Evolutionary conservation across 2,888 invertebrate genomes (phyloP), one percentile per base, ranked within the genome.

Genomic region (Empis livida): DNA sequence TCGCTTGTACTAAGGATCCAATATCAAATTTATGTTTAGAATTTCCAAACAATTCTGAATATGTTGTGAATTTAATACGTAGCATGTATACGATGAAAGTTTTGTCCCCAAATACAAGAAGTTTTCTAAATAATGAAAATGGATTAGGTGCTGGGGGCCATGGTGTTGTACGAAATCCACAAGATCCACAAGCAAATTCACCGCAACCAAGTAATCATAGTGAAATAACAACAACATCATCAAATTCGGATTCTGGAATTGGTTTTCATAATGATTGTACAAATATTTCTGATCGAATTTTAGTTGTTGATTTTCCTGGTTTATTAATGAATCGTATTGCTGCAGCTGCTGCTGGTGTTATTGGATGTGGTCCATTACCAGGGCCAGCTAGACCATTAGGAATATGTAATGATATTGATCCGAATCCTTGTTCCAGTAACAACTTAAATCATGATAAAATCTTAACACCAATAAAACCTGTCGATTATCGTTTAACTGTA

Each of bases 231-330:
- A 82, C 82, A 0, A 85, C 88, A 16, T 92, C 91, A 0, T 92
- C 91, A 57, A 94, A 93, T 65, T 92, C 92, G 48, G 95, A 95
- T 64, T 94, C 93, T 2, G 94, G 95, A 0, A 92, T 95, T 51
- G 94, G 94, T 0, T 93, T 93, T 59, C 80, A 90, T 53, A 92
- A 92, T 58, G 91, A 93, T 58, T 84, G 84, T 57, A 80, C 84
- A 10, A 86, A 86, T 59, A 80, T 88, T 45, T 85, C 86, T 0
- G 89, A 88, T 63, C 73, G 87, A 49, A 87, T 88, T 57, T 65
- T 85, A 31, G 80, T 84, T 0, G 84, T 85, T 0, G 87, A 88
- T 61, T 85, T 85, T 60, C 79, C 79, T 1, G 71, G 71, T 14
- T 59, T 58, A 11, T 50, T 54, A 6, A 47, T 50, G 10, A 56